Conservation (phyloP, 92 coral and sea anemone genomes). For the Nematostella vectensis region DNA sequence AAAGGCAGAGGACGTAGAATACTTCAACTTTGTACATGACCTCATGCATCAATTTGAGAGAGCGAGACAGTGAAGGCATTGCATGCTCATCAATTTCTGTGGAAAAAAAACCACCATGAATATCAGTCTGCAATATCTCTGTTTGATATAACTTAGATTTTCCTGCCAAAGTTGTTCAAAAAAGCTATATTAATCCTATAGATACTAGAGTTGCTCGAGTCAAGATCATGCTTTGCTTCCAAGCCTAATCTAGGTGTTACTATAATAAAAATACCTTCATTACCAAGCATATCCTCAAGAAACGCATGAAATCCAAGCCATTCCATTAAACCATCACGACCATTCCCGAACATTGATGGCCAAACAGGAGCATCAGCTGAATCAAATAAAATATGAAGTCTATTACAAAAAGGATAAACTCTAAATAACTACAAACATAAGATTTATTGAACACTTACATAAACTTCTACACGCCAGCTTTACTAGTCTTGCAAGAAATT, state of each 20-base stretch:
- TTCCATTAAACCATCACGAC: conserved; percentile 57
- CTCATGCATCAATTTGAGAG: conserved; percentile 72
- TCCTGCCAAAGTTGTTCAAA: too few relatives aligned
- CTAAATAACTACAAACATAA: too few relatives aligned
- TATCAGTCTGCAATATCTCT: too few relatives aligned
- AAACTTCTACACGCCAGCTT: conserved; percentile 72
- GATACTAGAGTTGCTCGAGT: too few relatives aligned
- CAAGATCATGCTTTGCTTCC: too few relatives aligned
- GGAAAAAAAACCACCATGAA: too few relatives aligned
- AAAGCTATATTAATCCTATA: too few relatives aligned
- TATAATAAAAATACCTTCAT: conserved; percentile 11
- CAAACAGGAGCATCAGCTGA: conserved; percentile 39
- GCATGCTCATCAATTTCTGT: conserved; percentile 39
- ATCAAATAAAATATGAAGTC: conserved; percentile 8
- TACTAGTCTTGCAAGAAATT: conserved; percentile 80
- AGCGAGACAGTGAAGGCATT: conserved; percentile 53
- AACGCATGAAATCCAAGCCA: conserved; percentile 75
- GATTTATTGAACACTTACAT: conserved; percentile 47
- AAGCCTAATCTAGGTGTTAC: too few relatives aligned
- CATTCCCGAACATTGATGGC: conserved; percentile 45
- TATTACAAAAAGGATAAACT: not conserved
- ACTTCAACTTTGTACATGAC: conserved; percentile 91
- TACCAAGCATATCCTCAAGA: conserved; percentile 52
- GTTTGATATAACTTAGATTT: too few relatives aligned
- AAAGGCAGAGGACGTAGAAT: conserved; percentile 85